phyloP scores from a whole-genome alignment of 2,888 invertebrate species.

The Drosophila paucipuncta region DNA sequence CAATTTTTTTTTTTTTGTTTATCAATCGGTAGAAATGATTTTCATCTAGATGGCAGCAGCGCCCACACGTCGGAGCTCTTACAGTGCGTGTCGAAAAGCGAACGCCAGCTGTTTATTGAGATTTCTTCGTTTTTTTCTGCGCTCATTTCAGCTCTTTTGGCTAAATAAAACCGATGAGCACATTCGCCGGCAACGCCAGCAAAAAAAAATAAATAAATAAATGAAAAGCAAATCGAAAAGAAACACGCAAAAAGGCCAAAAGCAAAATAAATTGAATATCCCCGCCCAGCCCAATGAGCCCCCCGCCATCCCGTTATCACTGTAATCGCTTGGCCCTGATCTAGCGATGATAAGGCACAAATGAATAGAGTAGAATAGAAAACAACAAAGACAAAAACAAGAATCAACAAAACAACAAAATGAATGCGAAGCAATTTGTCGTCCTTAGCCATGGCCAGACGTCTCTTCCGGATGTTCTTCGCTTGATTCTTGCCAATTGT shows the following conservation, averaged over 20 bases:
- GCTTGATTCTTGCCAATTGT: constrained; percentile 33
- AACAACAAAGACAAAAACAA: constrained; percentile 16
- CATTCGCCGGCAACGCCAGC: constrained; percentile 63
- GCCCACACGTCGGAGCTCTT: constrained; percentile 7
- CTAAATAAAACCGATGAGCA: constrained; percentile 78
- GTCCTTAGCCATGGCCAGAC: constrained; percentile 70
- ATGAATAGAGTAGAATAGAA: too few species aligned
- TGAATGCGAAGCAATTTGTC: constrained; percentile 42
- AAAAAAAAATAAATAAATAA: constrained; percentile 6
- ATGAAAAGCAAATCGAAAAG: constrained; percentile 3
- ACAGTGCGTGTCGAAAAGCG: constrained; percentile 41
- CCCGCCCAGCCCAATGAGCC: neutral
- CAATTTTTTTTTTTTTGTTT: constrained; percentile 52
- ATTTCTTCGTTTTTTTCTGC: neutral
- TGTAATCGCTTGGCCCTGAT: constrained; percentile 25
- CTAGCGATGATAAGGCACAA: constrained; percentile 57
- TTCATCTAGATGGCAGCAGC: neutral
- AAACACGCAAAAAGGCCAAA: constrained; percentile 10
- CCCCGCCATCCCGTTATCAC: constrained; percentile 10
- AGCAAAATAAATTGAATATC: constrained; percentile 12
- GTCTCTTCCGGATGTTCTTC: constrained; percentile 35
- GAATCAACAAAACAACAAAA: neutral
- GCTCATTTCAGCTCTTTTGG: constrained; percentile 22
- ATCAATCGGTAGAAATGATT: constrained; percentile 57
- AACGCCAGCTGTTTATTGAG: constrained; percentile 63